Evolutionary conservation across 2,113 vertebrate species (phyloP).

Genomic region (Hypomesus transpacificus): DNA sequence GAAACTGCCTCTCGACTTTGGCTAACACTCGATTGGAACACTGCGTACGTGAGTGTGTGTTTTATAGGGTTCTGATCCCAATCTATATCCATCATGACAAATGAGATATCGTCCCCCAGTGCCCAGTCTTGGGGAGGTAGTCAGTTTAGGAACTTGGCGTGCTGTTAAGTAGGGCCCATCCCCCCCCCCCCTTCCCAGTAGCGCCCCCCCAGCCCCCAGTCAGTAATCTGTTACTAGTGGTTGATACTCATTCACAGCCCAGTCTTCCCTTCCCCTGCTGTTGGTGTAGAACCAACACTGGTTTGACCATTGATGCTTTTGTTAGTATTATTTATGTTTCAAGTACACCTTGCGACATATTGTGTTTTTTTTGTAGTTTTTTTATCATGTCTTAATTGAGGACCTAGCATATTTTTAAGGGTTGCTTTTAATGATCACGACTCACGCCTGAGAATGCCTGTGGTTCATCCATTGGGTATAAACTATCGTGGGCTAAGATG

Average conservation of each 20-base stretch:
- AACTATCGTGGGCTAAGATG: constrained; percentile 13
- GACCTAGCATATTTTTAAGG: constrained; percentile 24
- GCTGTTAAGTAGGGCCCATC: constrained; percentile 4
- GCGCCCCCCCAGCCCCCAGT: neutral
- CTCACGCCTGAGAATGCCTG: constrained; percentile 18
- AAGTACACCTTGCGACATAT: constrained; percentile 20
- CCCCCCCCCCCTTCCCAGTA: too few species aligned
- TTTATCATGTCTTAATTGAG: constrained; percentile 53
- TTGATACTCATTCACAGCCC: neutral
- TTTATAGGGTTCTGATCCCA: constrained; percentile 3
- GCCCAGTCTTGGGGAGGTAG: constrained; percentile 20
- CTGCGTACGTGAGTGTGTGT: constrained; percentile 37
- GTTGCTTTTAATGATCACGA: constrained; percentile 36
- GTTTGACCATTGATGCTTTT: constrained; percentile 41
- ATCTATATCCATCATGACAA: constrained; percentile 41
- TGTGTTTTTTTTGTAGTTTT: constrained; percentile 28
- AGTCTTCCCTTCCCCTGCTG: neutral
- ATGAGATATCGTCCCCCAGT: constrained; percentile 51
- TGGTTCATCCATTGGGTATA: constrained; percentile 32
- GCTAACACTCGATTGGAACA: constrained; percentile 57
- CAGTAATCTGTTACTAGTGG: constrained; percentile 4
- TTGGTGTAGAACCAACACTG: constrained; percentile 36
- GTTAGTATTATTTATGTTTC: constrained; percentile 55
- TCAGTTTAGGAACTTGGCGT: neutral
- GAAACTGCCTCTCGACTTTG: constrained; percentile 31